Evolutionary conservation across 2,797 vertebrate genomes (phyloP).

Genomic region (Platyrinchus mystaceus): DNA sequence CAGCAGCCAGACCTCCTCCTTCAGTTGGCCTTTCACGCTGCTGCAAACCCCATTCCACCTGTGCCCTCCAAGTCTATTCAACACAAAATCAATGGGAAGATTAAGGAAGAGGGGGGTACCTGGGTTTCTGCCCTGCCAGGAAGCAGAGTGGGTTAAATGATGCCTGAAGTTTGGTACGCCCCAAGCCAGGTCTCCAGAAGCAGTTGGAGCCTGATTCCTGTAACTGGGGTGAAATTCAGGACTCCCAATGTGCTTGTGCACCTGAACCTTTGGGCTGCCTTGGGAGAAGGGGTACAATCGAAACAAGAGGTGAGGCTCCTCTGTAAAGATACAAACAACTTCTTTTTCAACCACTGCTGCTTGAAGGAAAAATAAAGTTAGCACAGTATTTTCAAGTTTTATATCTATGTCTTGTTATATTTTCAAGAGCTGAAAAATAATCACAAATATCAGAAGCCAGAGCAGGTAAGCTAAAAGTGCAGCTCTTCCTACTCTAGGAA

Average conservation of each 20-base stretch:
- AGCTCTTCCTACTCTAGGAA: background rate
- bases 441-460: background rate
- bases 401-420: background rate
- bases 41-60: background rate
- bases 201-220: background rate
- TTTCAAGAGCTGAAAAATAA: background rate
- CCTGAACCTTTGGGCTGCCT: background rate
- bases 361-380: background rate
- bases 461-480: background rate
- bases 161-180: background rate
- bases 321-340: background rate
- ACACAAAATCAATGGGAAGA: background rate
- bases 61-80: background rate
- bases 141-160: background rate
- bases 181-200: background rate
- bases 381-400: background rate
- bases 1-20: background rate
- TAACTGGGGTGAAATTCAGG: accelerated
- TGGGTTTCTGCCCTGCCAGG: accelerated
- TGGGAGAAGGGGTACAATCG: accelerated
- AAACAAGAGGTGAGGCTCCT: background rate
- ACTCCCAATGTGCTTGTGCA: accelerated
- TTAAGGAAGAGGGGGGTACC: background rate
- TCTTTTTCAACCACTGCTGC: background rate
- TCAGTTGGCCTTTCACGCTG: background rate